Evolutionary conservation across 2,113 vertebrate genomes (phyloP).

Genomic region (Rafetus swinhoei): DNA sequence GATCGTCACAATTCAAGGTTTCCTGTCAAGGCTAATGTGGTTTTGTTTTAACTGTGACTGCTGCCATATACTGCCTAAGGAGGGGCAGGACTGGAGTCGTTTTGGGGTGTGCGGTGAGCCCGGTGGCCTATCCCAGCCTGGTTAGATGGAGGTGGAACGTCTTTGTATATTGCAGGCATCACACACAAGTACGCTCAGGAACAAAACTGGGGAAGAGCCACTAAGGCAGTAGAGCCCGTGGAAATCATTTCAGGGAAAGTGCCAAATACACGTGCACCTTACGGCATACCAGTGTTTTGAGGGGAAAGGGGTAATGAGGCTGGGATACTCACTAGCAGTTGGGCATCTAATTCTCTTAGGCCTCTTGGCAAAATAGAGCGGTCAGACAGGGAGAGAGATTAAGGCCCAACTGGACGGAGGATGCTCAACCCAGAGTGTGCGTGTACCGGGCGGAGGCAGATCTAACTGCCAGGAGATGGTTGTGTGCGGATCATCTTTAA

Average conservation of each 20-base stretch:
- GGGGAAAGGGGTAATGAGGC: background rate
- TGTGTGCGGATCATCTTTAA: background rate
- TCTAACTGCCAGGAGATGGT: background rate
- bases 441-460: background rate
- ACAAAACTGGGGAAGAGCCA: background rate
- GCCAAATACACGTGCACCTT: background rate
- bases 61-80: background rate
- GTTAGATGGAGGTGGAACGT: background rate
- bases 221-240: background rate
- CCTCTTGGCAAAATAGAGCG: background rate
- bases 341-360: background rate
- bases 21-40: conserved; percentile 56
- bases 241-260: background rate
- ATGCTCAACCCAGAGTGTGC: background rate
- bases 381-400: background rate
- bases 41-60: conserved; percentile 49
- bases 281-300: background rate
- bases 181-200: background rate
- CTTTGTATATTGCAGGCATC: background rate
- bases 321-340: background rate
- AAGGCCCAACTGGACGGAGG: no score
- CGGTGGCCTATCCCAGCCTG: background rate
- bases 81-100: background rate
- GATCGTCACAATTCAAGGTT: conserved; percentile 56
- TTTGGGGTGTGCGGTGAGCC: conserved; percentile 16